A percentile compares a stretch with the other conserved stretches of the same genome.
phyloP scores from a whole-genome alignment of 2,797 vertebrate genomes.

The Echiichthys vipera region DNA sequence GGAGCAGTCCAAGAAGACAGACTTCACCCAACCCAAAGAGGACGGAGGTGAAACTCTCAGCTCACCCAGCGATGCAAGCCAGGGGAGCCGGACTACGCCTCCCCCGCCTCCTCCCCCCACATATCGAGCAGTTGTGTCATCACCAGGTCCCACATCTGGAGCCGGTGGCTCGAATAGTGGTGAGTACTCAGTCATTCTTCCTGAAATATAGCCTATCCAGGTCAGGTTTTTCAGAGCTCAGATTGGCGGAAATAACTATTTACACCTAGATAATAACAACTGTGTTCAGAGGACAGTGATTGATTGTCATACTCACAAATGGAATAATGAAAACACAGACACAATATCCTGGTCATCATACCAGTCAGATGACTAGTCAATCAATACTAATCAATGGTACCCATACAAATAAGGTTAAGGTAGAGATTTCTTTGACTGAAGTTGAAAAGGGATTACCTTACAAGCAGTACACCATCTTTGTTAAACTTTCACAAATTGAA shows the following conservation, averaged over 20 bases:
- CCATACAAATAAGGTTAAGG: background rate
- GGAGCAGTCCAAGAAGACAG: constrained; percentile 85
- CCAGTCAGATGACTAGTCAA: background rate
- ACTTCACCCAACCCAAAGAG: constrained; percentile 84
- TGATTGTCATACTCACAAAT: background rate
- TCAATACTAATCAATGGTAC: background rate
- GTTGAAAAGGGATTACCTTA: background rate
- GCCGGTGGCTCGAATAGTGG: constrained; percentile 88
- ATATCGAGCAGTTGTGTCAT: constrained; percentile 94
- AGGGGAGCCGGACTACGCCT: constrained; percentile 88
- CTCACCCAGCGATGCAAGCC: constrained; percentile 89
- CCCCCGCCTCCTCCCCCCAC: constrained; percentile 95
- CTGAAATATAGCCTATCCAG: background rate
- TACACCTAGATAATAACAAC: background rate
- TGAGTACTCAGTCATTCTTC: constrained; percentile 77
- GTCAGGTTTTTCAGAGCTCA: background rate
- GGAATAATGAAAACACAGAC: background rate
- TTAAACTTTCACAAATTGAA: constrained; percentile 8
- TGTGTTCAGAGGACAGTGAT: background rate
- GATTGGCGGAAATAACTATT: background rate
- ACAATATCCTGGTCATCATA: background rate
- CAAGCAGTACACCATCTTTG: background rate
- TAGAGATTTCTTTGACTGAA: background rate
- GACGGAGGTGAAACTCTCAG: constrained; percentile 82
- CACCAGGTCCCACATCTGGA: constrained; percentile 89